Evolutionary conservation across 2,797 vertebrate genomes (phyloP), one percentile per base, ranked within the genome.

Genomic region (Atherinosoma microstoma): DNA sequence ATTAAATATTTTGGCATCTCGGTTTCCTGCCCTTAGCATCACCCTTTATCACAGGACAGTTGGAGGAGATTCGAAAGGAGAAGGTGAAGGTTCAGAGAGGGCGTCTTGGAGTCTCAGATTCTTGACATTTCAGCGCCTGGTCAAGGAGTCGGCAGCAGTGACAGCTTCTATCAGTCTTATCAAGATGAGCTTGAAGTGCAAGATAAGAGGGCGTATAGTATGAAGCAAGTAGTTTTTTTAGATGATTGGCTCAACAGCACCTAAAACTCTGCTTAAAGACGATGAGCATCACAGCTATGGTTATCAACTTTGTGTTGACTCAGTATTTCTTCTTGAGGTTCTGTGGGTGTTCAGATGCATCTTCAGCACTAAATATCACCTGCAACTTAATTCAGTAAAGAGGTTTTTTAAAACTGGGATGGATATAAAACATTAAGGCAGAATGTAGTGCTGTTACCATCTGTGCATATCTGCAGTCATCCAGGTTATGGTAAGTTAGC

Each of bases 91-190:
- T 49, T 64, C 9, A 42, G 9, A 30, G 7, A 64, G 16, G 15
- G 11, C 20, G 16, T 7, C 3, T 15, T 16, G 2, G 30, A 62
- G 35, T 27, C 29, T 34, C 5, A 30, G 27, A 40, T n/a, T 53
- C 30, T 36, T 40, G 6, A 60, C 58, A 60, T 69, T 51, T 60
- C 42, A 68, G 30, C 49, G 2, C 20, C 35, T 27, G 49, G n/a
- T 51, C 49, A 36, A 38, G 49, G 6, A 38, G 15, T 54, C 49
- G 36, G 34, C 34, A 53, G 47, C 47, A 38, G 32, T 29, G 49
- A 20, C 29, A 32, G 24, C 54, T 30, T 30, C 6, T 32, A 10
- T 57, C 30, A 57, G 54, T 57, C 54, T 18, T 32, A 32, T 34
- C 38, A 22, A 30, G 54, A 45, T 47, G 40, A 45, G 36, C 3